Evolutionary conservation across 2,113 vertebrate genomes (phyloP).

Genomic region (sheep (Ovis aries)): DNA sequence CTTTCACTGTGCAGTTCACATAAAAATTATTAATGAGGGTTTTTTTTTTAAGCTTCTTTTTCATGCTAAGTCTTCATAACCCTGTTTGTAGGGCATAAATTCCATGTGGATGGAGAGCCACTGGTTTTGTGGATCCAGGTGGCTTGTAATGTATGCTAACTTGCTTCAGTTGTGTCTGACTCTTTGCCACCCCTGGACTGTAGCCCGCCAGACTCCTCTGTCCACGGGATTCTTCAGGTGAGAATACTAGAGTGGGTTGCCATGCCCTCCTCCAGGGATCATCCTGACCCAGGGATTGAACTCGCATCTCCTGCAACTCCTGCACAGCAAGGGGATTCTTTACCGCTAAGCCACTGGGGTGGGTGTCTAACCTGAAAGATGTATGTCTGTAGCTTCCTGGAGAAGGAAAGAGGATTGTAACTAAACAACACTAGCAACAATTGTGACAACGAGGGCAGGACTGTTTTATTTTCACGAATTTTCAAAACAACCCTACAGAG

Average conservation of each 20-base stretch:
- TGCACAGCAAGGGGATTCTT: background rate
- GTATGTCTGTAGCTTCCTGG: background rate
- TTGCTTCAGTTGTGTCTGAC: background rate
- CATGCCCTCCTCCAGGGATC: background rate
- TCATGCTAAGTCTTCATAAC: background rate
- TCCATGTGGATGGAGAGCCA: background rate
- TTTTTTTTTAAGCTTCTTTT: background rate
- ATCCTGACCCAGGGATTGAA: background rate
- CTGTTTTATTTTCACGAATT: background rate
- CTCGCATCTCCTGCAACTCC: background rate
- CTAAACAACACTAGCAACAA: background rate
- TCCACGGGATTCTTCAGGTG: background rate
- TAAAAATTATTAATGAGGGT: background rate
- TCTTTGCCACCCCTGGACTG: background rate
- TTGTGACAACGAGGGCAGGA: accelerated
- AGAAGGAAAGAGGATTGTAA: background rate
- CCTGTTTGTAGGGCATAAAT: background rate
- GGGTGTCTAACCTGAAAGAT: background rate
- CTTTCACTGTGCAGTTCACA: background rate
- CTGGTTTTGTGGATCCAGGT: background rate
- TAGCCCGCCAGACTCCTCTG: background rate
- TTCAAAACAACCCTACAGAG: background rate
- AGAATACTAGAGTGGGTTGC: background rate
- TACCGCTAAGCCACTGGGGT: background rate
- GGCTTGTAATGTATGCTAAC: background rate